Percentiles rank a stretch among this genome's conserved stretches.
Conservation (phyloP, 2,113 vertebrate genomes). For the Myiagra hebetior region DNA sequence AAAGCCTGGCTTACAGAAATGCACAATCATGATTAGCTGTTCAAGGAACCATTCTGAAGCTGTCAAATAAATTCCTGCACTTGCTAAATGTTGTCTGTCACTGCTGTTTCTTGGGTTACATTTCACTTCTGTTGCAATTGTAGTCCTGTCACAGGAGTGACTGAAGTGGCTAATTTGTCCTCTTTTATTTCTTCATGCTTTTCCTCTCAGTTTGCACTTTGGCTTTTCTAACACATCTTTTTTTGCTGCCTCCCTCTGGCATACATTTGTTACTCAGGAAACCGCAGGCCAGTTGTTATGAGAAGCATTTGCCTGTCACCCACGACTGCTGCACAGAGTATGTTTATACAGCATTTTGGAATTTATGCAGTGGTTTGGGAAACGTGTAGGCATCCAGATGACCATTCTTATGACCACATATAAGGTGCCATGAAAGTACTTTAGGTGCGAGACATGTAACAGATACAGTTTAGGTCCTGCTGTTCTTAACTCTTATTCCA, state of each 20-base stretch:
- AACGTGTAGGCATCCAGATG: not conserved
- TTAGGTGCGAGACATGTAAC: not conserved
- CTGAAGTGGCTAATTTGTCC: not conserved
- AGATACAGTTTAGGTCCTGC: not conserved
- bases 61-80: not conserved
- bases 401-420: accelerated
- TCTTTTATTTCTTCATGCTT: not conserved
- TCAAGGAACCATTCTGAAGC: not conserved
- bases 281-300: not conserved
- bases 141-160: not conserved
- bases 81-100: not conserved
- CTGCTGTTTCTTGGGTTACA: not conserved
- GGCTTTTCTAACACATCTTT: not conserved
- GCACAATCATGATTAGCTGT: not conserved
- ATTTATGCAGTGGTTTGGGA: not conserved
- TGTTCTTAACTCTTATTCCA: not conserved
- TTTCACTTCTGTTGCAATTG: not conserved
- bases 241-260: not conserved
- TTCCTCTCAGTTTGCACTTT: not conserved
- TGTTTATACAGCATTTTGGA: slow-evolving; percentile 18
- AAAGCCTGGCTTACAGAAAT: not conserved
- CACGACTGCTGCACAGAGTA: not conserved
- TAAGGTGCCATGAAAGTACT: not conserved
- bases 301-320: slow-evolving; percentile 4
- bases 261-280: not conserved